These are phyloP conservation scores for Clinocottus analis DNA, from an alignment of 2,113 vertebrate genomes.

Conservation along the genomic window DNA sequence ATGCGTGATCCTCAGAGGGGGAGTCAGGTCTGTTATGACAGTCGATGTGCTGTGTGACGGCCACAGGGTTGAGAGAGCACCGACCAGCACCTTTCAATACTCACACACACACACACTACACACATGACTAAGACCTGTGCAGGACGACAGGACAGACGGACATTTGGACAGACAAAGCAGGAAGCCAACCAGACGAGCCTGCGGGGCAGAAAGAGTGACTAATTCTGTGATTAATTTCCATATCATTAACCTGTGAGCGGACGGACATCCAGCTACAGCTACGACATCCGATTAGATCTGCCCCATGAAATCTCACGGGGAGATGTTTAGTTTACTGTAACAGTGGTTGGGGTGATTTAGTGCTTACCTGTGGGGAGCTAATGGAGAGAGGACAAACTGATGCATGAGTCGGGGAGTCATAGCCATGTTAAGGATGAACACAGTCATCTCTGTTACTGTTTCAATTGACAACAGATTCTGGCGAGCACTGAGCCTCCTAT, in stretches of 20 bases:
- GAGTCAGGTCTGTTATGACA: conserved; percentile 78
- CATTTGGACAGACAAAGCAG: conserved; percentile 26
- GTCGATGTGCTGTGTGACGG: conserved; percentile 69
- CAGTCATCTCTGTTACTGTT: not conserved
- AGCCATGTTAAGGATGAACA: not conserved
- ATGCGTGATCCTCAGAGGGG: conserved; percentile 75
- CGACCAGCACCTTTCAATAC: conserved; percentile 59
- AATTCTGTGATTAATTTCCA: conserved; percentile 45
- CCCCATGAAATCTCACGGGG: conserved; percentile 14
- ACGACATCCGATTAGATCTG: conserved; percentile 30
- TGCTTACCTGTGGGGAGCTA: conserved; percentile 39
- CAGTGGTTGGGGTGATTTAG: conserved; percentile 11
- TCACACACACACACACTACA: conserved; percentile 35
- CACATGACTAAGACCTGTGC: conserved; percentile 49
- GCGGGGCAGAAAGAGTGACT: conserved; percentile 31
- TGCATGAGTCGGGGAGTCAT: not conserved
- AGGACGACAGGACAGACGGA: conserved; percentile 16
- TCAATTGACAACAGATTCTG: conserved; percentile 8
- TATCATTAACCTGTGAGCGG: conserved; percentile 45
- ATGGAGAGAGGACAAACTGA: not conserved
- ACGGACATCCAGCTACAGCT: conserved; percentile 7
- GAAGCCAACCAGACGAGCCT: conserved; percentile 35
- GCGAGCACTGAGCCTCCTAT: too few species aligned
- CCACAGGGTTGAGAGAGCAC: conserved; percentile 64
- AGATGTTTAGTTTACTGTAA: conserved; percentile 6